Conservation (phyloP, 2,888 invertebrate species). For the Dioctria rufipes region DNA sequence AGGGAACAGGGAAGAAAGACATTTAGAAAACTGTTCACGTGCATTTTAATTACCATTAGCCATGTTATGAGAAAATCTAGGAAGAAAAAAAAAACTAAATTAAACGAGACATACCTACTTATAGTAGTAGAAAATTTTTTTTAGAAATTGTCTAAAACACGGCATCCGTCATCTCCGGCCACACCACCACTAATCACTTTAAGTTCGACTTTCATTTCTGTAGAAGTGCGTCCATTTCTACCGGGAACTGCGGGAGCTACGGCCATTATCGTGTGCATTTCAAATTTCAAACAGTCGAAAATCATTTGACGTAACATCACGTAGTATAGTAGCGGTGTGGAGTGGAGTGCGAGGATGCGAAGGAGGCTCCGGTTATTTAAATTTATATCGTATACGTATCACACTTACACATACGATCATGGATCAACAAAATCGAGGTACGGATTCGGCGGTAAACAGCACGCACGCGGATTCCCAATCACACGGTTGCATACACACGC, state of each 20-base stretch:
- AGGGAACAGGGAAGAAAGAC: constrained; percentile 11
- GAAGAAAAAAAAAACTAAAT: background rate
- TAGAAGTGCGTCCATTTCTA: constrained; percentile 34
- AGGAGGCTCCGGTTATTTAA: constrained; percentile 19
- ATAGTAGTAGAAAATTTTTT: too few relatives aligned
- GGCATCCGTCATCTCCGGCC: constrained; percentile 10
- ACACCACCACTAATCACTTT: constrained; percentile 28
- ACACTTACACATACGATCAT: constrained; percentile 17
- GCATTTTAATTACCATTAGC: constrained; percentile 51
- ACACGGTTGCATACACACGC: constrained; percentile 55
- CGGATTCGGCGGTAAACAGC: background rate
- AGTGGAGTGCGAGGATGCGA: background rate
- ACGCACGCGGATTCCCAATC: constrained; percentile 16
- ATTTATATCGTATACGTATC: too few relatives aligned
- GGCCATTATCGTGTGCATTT: constrained; percentile 39
- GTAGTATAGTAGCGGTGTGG: background rate
- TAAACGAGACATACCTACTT: too few relatives aligned
- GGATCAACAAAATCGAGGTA: background rate
- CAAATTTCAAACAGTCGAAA: constrained; percentile 41
- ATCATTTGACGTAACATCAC: constrained; percentile 38
- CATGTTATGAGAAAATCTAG: constrained; percentile 46
- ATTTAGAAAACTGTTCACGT: constrained; percentile 48
- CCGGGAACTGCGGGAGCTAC: constrained; percentile 32
- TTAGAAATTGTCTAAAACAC: constrained; percentile 25
- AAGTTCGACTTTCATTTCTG: constrained; percentile 52